A percentile compares a stretch with the other conserved stretches of the same genome.
Conservation (phyloP, 2,888 invertebrate species). For the Danaus chrysippus region DNA sequence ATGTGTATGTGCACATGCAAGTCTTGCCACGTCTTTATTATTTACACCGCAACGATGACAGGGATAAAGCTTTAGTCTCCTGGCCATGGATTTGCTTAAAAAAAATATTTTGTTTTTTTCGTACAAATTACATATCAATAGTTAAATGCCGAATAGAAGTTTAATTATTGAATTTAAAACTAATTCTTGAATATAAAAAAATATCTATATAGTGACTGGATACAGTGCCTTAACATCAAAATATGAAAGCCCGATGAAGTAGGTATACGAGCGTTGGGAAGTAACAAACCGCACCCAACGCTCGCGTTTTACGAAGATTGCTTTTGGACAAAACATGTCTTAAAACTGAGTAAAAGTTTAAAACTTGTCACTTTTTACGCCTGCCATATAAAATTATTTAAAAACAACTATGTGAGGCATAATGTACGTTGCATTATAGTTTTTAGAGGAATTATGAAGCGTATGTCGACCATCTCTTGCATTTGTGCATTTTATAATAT, state of each 20-base stretch:
- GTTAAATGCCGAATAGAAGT: too few relatives aligned
- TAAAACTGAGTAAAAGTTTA: slow-evolving; percentile 20
- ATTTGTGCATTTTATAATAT: too few relatives aligned
- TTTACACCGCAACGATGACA: slow-evolving; percentile 55
- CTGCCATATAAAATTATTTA: slow-evolving; percentile 8
- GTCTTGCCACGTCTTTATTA: slow-evolving; percentile 51
- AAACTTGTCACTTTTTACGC: slow-evolving; percentile 25
- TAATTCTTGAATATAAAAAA: neutral
- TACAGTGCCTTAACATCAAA: slow-evolving; percentile 45
- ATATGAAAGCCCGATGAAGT: slow-evolving; percentile 40
- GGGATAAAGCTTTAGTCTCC: slow-evolving; percentile 38
- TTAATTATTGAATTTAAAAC: too few relatives aligned
- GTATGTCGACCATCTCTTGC: neutral
- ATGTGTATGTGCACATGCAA: slow-evolving; percentile 30
- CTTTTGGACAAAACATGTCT: slow-evolving; percentile 45
- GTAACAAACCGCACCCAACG: slow-evolving; percentile 34
- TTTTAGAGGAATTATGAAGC: neutral
- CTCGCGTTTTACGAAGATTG: slow-evolving; percentile 63
- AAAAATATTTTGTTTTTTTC: slow-evolving; percentile 11
- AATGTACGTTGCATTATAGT: neutral
- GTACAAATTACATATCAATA: neutral
- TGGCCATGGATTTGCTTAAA: slow-evolving; percentile 14
- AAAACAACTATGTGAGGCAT: neutral
- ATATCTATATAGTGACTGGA: slow-evolving; percentile 15
- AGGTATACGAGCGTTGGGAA: slow-evolving; percentile 29